These are phyloP conservation scores for Gisinianus flammeolus DNA, from an alignment of 2,888 invertebrate species.

Conservation along the genomic window DNA sequence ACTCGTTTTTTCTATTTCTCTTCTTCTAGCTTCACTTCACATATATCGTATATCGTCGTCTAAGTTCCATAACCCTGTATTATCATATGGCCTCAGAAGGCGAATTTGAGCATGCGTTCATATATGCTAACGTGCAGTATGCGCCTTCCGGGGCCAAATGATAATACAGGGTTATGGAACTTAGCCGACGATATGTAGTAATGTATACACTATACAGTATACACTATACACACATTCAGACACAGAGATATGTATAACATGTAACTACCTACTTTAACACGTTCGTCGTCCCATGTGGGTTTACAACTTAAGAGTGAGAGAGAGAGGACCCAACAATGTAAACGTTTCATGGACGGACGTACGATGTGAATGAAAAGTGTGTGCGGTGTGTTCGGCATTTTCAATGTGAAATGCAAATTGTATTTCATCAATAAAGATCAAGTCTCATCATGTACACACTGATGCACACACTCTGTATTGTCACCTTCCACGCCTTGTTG, in stretches of 20 bases:
- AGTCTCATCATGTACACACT: constrained; percentile 28
- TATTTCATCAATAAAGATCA: constrained; percentile 30
- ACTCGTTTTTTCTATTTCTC: too few species aligned
- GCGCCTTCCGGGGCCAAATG: too few species aligned
- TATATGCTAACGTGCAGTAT: too few species aligned
- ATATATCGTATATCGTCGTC: too few species aligned
- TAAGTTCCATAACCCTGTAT: too few species aligned
- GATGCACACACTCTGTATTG: constrained; percentile 20
- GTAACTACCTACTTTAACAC: background rate
- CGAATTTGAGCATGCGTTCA: too few species aligned
- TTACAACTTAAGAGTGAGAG: background rate
- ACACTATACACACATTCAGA: background rate
- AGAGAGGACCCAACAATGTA: too few species aligned
- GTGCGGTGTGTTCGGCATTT: constrained; percentile 32
- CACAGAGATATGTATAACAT: background rate
- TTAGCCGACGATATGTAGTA: too few species aligned
- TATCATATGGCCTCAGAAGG: too few species aligned
- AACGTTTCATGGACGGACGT: constrained; percentile 6
- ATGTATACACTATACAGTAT: background rate
- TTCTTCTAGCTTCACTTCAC: too few species aligned
- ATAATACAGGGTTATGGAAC: too few species aligned
- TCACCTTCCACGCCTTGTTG: constrained; percentile 30
- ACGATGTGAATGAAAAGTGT: background rate
- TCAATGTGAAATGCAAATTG: constrained; percentile 27
- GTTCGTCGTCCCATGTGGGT: too few species aligned